These are phyloP conservation scores for Sterna hirundo DNA, from an alignment of 2,113 vertebrate genomes.

Conservation along the genomic window DNA sequence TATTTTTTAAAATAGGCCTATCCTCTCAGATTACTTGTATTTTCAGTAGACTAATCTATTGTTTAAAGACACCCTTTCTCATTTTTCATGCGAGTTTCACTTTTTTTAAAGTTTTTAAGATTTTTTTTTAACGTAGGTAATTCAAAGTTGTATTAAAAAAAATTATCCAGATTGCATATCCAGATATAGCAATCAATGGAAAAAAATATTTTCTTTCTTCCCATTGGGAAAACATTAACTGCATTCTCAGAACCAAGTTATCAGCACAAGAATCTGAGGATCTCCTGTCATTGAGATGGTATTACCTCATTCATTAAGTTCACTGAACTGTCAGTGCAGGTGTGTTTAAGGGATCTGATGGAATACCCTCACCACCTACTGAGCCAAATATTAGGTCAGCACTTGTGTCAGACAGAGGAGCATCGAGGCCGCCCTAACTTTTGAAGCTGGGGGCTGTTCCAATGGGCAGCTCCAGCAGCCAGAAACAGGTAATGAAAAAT, in stretches of 20 bases:
- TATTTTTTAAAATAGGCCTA: not conserved
- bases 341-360: not conserved
- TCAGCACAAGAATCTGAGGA: slow-evolving; percentile 18
- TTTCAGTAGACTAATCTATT: not conserved
- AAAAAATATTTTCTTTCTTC: not conserved
- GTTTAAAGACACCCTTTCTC: not conserved
- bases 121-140: not conserved
- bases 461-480: not conserved
- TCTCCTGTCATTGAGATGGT: not conserved
- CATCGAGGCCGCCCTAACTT: not conserved
- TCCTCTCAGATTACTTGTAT: not conserved
- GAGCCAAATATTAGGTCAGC: not conserved
- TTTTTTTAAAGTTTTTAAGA: not conserved
- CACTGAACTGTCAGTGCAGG: not conserved
- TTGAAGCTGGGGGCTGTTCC: not conserved
- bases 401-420: not conserved
- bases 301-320: not conserved
- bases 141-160: not conserved
- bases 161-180: not conserved
- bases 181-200: slow-evolving; percentile 4
- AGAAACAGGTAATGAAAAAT: not conserved
- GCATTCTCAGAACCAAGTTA: not conserved
- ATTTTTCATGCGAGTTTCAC: not conserved
- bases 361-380: slow-evolving; percentile 23
- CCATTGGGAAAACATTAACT: not conserved